These are phyloP conservation scores for Myzus persicae DNA, from an alignment of 1,140 invertebrate genomes.

Conservation along the genomic window DNA sequence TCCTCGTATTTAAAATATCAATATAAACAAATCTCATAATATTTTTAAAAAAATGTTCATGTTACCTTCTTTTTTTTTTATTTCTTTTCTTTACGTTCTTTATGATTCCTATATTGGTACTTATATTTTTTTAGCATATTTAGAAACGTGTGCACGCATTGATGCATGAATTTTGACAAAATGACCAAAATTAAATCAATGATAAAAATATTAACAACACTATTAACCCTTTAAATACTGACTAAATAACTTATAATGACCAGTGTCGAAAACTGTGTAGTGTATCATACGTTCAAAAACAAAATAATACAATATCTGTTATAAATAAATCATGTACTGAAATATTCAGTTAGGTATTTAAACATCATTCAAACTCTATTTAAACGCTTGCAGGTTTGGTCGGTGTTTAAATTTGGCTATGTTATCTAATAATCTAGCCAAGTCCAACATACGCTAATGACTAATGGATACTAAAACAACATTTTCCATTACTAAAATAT, in stretches of 20 bases:
- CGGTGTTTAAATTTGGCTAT: background rate
- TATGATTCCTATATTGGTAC: too few species aligned
- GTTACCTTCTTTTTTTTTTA: too few species aligned
- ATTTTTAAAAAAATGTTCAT: too few species aligned
- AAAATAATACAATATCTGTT: background rate
- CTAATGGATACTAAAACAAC: slow-evolving; percentile 8
- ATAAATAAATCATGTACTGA: background rate
- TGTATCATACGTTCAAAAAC: background rate
- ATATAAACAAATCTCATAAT: too few species aligned
- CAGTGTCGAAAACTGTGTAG: background rate
- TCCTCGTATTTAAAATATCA: too few species aligned
- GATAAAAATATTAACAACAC: too few species aligned
- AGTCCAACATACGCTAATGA: background rate
- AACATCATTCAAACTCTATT: background rate
- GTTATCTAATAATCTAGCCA: background rate
- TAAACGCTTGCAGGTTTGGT: background rate
- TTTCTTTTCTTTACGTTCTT: too few species aligned
- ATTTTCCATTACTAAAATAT: slow-evolving; percentile 10
- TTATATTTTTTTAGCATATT: too few species aligned
- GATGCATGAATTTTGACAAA: too few species aligned
- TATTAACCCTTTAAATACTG: background rate
- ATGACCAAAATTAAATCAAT: too few species aligned
- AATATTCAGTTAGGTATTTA: background rate
- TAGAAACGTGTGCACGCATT: too few species aligned
- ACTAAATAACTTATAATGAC: background rate